Evolutionary conservation across 2,797 vertebrate genomes (phyloP), one percentile per base, ranked within the genome.

Genomic region (Leuciscus waleckii): DNA sequence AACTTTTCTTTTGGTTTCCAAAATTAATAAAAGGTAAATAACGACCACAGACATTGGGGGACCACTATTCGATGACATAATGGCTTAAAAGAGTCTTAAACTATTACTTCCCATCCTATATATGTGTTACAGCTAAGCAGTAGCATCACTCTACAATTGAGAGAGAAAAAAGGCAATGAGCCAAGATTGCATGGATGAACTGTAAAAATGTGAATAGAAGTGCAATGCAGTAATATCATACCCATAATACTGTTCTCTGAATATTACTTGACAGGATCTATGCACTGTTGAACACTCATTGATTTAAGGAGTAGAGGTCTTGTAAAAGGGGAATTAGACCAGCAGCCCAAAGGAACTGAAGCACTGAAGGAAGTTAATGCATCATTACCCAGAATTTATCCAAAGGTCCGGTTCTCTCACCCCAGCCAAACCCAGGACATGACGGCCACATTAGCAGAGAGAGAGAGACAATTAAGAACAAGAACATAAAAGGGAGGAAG

Each of bases 361-460:
- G 61, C n/a, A 80, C 78, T 51, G 78, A 67, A 26, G 26, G 26
- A 80, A 51, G 29, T 51, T 80, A 49, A 49, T 80, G 79, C 79
- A 80, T 51, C 79, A 80, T 80, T 80, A 51, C 43, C 43, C 79
- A 80, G 63, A 37, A 80, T 80, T 51, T 35, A 51, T 4, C 63
- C 43, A 80, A 11, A 67, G 63, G 63, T 80, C 43, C 63, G 51
- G 41, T 68, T 80, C 61, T 67, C 43, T 65, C 26, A 67, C 29
- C 74, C 26, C 43, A n/a, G 19, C 3, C 10, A 26, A 79, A 10
- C 61, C 61, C 78, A 51, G 78, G 29, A 51, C 61, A 80, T 17
- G 61, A 80, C 19, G 13, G 78, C 19, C 61, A 80, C 29, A 68
- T 68, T 80, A 80, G 61, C 21, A 19, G 49, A 21, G 21, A 41